A percentile compares a stretch with the other conserved stretches of the same genome.
Conservation (phyloP, 2,113 vertebrate species). For the Triplophysa siluroides region DNA sequence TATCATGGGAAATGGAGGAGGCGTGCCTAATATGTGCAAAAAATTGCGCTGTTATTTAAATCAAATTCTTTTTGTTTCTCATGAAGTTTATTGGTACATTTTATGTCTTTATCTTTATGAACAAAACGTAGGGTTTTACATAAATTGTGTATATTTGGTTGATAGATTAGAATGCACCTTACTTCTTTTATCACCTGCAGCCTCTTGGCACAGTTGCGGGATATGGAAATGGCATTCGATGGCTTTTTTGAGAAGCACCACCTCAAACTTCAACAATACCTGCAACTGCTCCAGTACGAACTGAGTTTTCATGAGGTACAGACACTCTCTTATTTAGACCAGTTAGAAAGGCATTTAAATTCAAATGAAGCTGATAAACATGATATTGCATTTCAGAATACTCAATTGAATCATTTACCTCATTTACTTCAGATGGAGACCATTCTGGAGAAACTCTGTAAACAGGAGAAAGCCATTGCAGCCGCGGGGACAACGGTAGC, state of each 20-base stretch:
- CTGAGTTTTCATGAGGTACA: slow-evolving; percentile 89
- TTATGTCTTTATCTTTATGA: no score
- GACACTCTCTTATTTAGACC: background rate
- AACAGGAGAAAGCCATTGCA: slow-evolving; percentile 78
- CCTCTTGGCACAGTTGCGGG: slow-evolving; percentile 87
- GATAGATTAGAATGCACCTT: background rate
- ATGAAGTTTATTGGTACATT: no score
- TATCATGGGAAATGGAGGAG: no score
- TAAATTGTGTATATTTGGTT: no score
- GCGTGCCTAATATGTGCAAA: no score
- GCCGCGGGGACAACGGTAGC: slow-evolving; percentile 75
- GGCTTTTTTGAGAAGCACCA: slow-evolving; percentile 98
- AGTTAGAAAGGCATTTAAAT: no score
- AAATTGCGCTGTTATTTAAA: no score
- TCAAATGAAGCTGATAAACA: no score
- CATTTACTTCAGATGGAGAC: slow-evolving; percentile 77
- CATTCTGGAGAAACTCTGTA: slow-evolving; percentile 76
- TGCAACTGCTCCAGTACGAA: slow-evolving; percentile 91
- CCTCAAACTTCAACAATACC: slow-evolving; percentile 92
- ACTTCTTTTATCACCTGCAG: slow-evolving; percentile 64
- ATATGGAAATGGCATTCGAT: slow-evolving; percentile 97
- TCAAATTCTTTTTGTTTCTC: no score
- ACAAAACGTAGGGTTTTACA: no score
- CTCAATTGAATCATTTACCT: slow-evolving; percentile 15
- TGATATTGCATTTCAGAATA: background rate